Evolutionary conservation across 2,797 vertebrate species (phyloP).

Genomic region (Sebastes steindachneri): DNA sequence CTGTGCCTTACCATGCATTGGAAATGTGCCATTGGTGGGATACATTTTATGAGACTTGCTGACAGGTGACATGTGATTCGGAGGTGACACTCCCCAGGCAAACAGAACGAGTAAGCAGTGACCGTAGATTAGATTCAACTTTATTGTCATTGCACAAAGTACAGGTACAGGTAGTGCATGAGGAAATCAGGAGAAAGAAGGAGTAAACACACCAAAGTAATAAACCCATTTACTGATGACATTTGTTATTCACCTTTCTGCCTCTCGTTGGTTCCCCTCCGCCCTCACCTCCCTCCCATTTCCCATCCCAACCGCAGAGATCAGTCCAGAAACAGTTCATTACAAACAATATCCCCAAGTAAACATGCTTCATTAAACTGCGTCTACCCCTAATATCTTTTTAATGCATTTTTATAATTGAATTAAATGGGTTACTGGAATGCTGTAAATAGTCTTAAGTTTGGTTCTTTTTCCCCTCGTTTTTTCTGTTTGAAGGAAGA

Average conservation of each 20-base stretch:
- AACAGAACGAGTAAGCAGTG: neutral
- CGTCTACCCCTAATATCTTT: constrained; percentile 87
- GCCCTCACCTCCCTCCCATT: constrained; percentile 48
- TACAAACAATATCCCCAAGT: constrained; percentile 88
- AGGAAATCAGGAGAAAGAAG: neutral
- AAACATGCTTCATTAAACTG: constrained; percentile 89
- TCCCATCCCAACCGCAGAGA: constrained; percentile 70
- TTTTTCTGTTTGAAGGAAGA: constrained; percentile 46
- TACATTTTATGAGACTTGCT: neutral
- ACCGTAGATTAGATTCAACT: neutral
- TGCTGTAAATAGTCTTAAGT: constrained; percentile 82
- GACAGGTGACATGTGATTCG: neutral
- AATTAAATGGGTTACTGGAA: constrained; percentile 87
- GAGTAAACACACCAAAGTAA: neutral
- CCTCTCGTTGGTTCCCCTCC: constrained; percentile 24
- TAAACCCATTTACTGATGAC: constrained; percentile 28
- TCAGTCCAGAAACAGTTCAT: constrained; percentile 85
- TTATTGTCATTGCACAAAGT: neutral
- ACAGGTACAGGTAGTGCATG: neutral
- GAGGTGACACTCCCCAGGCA: neutral
- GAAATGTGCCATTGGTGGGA: neutral
- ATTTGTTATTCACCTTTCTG: constrained; percentile 59
- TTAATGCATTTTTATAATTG: constrained; percentile 91
- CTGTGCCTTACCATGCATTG: neutral
- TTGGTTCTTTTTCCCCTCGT: constrained; percentile 29